phyloP scores from a whole-genome alignment of 2,797 vertebrate species.

The Hypotaenidia philippensis region DNA sequence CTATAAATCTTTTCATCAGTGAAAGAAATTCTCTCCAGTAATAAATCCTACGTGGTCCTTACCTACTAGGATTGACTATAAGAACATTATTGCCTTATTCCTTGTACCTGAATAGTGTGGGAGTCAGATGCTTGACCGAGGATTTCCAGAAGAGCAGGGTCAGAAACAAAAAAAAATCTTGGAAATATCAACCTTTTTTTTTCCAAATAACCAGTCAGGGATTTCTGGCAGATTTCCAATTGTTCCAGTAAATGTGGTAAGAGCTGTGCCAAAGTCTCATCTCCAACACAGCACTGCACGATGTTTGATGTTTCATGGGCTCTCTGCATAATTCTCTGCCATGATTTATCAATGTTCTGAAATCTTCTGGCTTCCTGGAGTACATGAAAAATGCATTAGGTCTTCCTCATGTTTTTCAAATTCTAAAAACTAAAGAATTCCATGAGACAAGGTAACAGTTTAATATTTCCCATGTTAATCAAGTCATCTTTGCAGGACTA shows the following conservation, averaged over 20 bases:
- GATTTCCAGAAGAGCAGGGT: constrained; percentile 88
- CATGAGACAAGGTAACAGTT: background rate
- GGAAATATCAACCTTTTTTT: constrained; percentile 88
- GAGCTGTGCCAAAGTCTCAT: constrained; percentile 85
- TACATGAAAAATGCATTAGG: constrained; percentile 24
- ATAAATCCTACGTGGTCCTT: background rate
- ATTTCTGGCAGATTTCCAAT: constrained; percentile 90
- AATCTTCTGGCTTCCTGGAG: constrained; percentile 88
- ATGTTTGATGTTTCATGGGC: constrained; percentile 86
- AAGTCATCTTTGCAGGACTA: background rate
- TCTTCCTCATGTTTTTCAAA: background rate
- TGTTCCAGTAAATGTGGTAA: constrained; percentile 76
- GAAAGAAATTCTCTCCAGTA: background rate
- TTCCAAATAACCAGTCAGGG: constrained; percentile 89
- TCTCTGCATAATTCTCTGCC: constrained; percentile 89
- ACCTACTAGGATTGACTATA: background rate
- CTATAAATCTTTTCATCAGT: background rate
- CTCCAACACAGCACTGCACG: constrained; percentile 88
- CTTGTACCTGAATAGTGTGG: constrained; percentile 87
- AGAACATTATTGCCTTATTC: background rate
- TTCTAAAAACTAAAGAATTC: background rate
- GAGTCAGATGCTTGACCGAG: constrained; percentile 90
- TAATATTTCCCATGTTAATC: background rate
- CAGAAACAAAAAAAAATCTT: constrained; percentile 90
- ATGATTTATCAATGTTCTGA: constrained; percentile 89